Evolutionary conservation across 2,113 vertebrate genomes (phyloP).

Genomic region (Sardina pilchardus): DNA sequence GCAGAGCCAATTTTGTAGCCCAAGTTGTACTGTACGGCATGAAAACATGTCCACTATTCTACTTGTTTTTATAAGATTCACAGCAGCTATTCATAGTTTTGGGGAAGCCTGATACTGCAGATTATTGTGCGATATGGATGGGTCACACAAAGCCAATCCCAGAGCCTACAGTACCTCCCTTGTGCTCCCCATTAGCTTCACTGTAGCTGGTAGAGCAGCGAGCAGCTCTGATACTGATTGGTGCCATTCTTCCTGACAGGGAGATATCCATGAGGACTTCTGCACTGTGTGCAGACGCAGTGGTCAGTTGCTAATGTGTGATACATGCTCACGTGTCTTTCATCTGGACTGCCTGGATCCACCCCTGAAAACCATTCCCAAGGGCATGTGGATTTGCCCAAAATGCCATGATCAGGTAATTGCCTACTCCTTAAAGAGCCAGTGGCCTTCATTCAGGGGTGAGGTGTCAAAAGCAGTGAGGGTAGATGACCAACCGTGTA

Average conservation of each 20-base stretch:
- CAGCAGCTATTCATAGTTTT: neutral
- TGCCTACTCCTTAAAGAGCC: slow-evolving; percentile 4
- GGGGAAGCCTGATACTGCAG: neutral
- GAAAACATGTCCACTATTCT: neutral
- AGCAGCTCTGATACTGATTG: slow-evolving; percentile 46
- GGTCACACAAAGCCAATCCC: neutral
- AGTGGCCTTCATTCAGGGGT: slow-evolving; percentile 4
- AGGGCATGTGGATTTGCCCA: slow-evolving; percentile 91
- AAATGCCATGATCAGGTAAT: slow-evolving; percentile 87
- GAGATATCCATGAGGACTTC: slow-evolving; percentile 88
- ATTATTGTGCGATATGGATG: neutral
- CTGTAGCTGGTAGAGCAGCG: slow-evolving; percentile 28
- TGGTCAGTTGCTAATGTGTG: slow-evolving; percentile 87
- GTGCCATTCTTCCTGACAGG: slow-evolving; percentile 70
- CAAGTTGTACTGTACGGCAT: neutral
- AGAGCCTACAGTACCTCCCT: neutral
- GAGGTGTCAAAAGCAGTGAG: neutral
- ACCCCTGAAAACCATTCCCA: slow-evolving; percentile 84
- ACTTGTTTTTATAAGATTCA: neutral
- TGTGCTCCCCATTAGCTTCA: neutral
- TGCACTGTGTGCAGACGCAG: slow-evolving; percentile 87
- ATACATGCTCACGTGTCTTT: slow-evolving; percentile 86
- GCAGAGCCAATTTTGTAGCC: neutral
- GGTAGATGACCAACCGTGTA: neutral
- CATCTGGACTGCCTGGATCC: slow-evolving; percentile 88